Base-by-base conservation (phyloP, 2,797 vertebrate species). In the Chelon auratus region DNA sequence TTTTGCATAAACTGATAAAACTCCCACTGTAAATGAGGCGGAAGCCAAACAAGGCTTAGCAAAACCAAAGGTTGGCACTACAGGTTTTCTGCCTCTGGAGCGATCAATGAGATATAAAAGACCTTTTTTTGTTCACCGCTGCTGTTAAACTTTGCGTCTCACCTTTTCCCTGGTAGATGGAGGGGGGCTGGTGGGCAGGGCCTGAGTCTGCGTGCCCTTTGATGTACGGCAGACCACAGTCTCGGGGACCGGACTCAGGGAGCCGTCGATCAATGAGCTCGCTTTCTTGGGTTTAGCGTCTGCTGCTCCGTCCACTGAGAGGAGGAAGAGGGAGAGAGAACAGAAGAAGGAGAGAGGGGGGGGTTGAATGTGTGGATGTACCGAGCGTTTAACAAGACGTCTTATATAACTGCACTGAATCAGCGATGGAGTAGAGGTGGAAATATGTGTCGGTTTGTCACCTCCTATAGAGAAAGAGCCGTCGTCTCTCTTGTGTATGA, bases 391-490 rank as follows among this genome's bases (percentile, higher is more conserved):
- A 18, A 72, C 8, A 62, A 57, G 53, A 72, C 50, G 1, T 5
- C 36, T 84, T 84, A 71, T 63, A 6, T 59, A 86, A 82, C 18
- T 1, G 58, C 45, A 9, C 64, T 81, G 78, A 82, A 72, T 81
- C 69, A 82, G 72, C 9, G 9, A 22, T 45, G 10, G 51, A 57
- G 62, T 40, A 71, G 76, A 74, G 80, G 76, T 48, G 72, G 67
- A 56, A 42, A 55, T 58, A 63, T 71, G 24, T 62, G 51, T 30
- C 18, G 15, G 60, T 61, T 57, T 15, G 69, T 86, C 84, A 97
- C 97, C 96, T 91, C 95, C 96, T 78, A 99, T 95, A 50, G 93
- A 94, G 90, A 98, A 98, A 72, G 96, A 95, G 61, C 98, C 98
- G 45, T 99, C 96, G 47, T 98, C 97, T 59, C 85, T 89, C 75